Conservation (phyloP, 2,797 vertebrate genomes). For the Ciconia nigra region DNA sequence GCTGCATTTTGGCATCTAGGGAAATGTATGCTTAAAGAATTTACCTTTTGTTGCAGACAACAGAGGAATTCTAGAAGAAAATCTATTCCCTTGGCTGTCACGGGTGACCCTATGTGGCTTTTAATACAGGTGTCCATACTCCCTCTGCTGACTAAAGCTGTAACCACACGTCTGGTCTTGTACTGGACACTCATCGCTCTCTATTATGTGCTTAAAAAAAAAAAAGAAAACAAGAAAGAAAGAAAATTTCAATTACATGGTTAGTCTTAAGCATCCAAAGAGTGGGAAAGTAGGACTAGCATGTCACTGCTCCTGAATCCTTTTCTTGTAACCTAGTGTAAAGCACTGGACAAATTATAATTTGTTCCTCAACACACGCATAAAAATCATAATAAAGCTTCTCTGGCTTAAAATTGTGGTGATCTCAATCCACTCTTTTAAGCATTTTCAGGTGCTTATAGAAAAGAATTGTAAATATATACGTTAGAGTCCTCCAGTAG, state of each 20-base stretch:
- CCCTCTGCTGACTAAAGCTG: constrained; percentile 47
- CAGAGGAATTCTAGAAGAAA: neutral
- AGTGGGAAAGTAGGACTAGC: neutral
- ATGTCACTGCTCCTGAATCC: neutral
- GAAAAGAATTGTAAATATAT: neutral
- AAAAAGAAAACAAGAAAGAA: neutral
- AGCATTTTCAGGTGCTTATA: neutral
- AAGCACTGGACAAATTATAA: neutral
- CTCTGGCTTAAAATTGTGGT: neutral
- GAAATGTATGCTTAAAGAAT: neutral
- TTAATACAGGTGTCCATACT: neutral
- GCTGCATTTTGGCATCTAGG: neutral
- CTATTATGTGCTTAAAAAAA: neutral
- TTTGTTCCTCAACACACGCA: neutral
- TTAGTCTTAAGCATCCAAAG: neutral
- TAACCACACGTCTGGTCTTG: neutral
- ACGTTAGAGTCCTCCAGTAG: neutral
- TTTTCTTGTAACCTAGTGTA: neutral
- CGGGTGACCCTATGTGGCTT: neutral
- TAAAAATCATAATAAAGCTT: neutral
- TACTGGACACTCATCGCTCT: neutral
- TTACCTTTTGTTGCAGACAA: neutral
- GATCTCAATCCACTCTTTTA: neutral
- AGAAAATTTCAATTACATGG: neutral
- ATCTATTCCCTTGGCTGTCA: neutral